A percentile compares a stretch with the other conserved stretches of the same genome.
phyloP scores from a whole-genome alignment of 2,888 invertebrate genomes.

The Drosophila algonquin region DNA sequence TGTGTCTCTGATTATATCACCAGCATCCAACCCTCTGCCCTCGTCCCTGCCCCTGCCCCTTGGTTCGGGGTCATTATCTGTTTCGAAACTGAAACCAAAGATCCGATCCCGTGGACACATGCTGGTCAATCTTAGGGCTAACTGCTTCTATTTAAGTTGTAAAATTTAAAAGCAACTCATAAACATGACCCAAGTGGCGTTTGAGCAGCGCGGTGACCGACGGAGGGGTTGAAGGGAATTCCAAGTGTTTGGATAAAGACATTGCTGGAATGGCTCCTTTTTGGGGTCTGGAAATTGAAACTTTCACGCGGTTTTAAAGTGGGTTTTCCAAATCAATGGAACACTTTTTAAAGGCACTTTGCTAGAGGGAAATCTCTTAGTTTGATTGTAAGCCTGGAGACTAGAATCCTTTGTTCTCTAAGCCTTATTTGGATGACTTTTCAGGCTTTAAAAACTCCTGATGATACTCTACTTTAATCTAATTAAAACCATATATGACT shows the following conservation, averaged over 20 bases:
- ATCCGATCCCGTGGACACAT: conserved; percentile 43
- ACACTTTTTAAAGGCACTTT: too few species aligned
- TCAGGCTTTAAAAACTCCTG: too few species aligned
- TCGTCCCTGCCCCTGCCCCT: too few species aligned
- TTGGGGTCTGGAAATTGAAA: not conserved
- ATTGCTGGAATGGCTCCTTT: conserved; percentile 25
- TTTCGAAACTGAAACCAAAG: conserved; percentile 24
- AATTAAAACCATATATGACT: too few species aligned
- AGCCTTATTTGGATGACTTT: too few species aligned
- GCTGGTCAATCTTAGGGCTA: conserved; percentile 56
- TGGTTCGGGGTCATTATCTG: conserved; percentile 52
- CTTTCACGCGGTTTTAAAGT: not conserved
- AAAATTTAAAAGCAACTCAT: conserved; percentile 72
- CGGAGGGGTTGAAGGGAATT: not conserved
- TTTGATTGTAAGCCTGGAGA: too few species aligned
- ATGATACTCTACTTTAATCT: too few species aligned
- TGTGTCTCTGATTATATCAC: conserved; percentile 64
- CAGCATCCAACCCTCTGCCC: conserved; percentile 4
- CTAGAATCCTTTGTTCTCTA: too few species aligned
- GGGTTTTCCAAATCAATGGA: too few species aligned
- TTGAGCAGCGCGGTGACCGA: conserved; percentile 24
- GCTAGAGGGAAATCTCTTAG: too few species aligned
- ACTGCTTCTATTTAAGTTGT: conserved; percentile 64
- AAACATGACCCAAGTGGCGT: conserved; percentile 51
- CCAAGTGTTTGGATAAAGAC: conserved; percentile 30